Conservation (phyloP, 1,140 invertebrate species). For the Elysia chlorotica region DNA sequence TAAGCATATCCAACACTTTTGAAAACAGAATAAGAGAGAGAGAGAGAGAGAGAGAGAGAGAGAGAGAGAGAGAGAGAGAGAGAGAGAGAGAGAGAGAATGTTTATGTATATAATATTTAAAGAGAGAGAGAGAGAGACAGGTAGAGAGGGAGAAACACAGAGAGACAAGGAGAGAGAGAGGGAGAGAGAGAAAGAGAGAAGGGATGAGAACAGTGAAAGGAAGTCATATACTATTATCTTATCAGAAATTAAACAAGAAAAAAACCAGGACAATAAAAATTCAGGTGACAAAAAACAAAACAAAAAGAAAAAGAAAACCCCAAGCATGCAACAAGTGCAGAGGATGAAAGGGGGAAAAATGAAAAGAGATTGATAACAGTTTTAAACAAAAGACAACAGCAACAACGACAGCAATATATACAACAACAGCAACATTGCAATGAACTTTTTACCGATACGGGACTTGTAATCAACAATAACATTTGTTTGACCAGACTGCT, state of each 20-base stretch:
- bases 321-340: background rate
- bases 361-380: too few species aligned
- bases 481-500: too few species aligned
- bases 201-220: background rate
- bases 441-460: too few species aligned
- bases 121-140: conserved; percentile 4
- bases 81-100: background rate
- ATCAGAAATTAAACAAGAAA: background rate
- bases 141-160: background rate
- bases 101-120: background rate
- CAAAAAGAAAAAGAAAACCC: background rate
- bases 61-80: background rate
- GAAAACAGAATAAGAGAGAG: too few species aligned
- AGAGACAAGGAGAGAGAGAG: conserved; percentile 11
- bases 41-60: background rate
- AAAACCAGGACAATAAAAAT: background rate
- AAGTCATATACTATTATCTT: background rate
- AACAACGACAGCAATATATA: too few species aligned
- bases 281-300: background rate
- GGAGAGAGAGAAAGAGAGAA: conserved; percentile 1
- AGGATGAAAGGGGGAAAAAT: too few species aligned
- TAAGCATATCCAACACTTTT: too few species aligned
- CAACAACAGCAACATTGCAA: too few species aligned
- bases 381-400: too few species aligned
- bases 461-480: too few species aligned